Base-by-base conservation (phyloP, 2,888 invertebrate genomes). In the Agrotis segetum region DNA sequence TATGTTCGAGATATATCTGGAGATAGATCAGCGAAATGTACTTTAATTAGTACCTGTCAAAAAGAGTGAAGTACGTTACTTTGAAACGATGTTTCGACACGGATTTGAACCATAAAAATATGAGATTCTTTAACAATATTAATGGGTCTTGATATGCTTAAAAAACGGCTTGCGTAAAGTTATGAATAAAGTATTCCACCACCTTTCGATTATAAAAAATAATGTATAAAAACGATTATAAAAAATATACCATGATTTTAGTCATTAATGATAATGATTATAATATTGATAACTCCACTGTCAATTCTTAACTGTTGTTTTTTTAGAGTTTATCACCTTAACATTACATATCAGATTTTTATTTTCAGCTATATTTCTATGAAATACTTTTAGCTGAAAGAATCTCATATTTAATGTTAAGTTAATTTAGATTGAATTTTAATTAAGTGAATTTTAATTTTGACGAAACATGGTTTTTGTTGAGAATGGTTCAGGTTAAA, bases 1-100 rank as follows among this genome's bases (percentile, higher is more conserved):
- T 34, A 71, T 71, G 67, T 67, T 11, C 17, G 17, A 21, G 84
- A 88, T 79, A 17, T 9, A 58, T 87, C 86, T 76, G 40, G 6
- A 79, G 74, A 86, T 83, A 71, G 5, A 34, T 58, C 1, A n/a
- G 46, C 47, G 7, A 40, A 56, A 49, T 44, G 0, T 14, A 6
- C 21, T 71, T n/a, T n/a, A n/a, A n/a, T n/a, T n/a, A n/a, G n/a
- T n/a, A n/a, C n/a, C n/a, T n/a, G n/a, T n/a, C n/a, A n/a, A n/a
- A n/a, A n/a, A n/a, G 40, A 40, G 11, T 40, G 1, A 40, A 40
- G 11, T 9, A 11, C 40, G 1, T 40, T 40, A 40, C 11, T 40
- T 40, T 11, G 11, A 9, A 40, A 40, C 11, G 11, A 40, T 11
- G 11, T 40, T 29, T 21, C 7, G 1, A 34, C 13, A 47, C 14